Base-by-base conservation (phyloP, 2,113 vertebrate species). In the Alosa alosa region DNA sequence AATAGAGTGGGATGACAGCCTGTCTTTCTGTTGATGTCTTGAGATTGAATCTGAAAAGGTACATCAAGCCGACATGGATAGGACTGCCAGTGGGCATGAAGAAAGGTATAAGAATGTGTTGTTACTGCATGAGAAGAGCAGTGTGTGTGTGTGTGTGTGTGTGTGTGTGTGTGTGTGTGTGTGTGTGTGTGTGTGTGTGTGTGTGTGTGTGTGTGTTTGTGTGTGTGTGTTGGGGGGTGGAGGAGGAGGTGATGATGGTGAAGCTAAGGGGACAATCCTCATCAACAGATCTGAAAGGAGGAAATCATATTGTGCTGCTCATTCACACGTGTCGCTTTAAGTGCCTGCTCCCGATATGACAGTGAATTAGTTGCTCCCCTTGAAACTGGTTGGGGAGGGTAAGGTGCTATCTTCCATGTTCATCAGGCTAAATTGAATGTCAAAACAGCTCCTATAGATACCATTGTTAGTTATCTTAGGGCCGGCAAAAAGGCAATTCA, bases 351-450 rank as follows among this genome's bases (percentile, higher is more conserved):
- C 55, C 17, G 2, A 17, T 20, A 57, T 20, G 13, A 57, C 18
- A 57, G 55, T 15, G 13, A 1, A 57, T 57, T 1, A 57, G 3
- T 18, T 57, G 55, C 55, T n/a, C 60, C 22, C 60, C 60, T 25
- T n/a, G 60, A 64, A 0, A 31, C 22, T n/a, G 68, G n/a, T 17
- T 13, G 25, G 13, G 72, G 72, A 36, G 72, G 72, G 72, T 36
- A 31, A 5, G 36, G 36, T 31, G 31, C 9, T 10, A 78, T 17
- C n/a, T 8, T 1, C 31, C 3, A 15, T 36, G 72, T 36, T 75
- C 72, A 75, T 31, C 39, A 13, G 72, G 39, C 72, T 78, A 41
- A 78, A 78, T 78, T 78, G 39, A 39, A 78, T 78, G 72, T 78
- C 72, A 78, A 78, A 78, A 13, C 72, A 78, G 72, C 31, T 78